A percentile compares a stretch with the other conserved stretches of the same genome.
Conservation (phyloP, 2,797 vertebrate genomes). For the Phalloptychus januarius region DNA sequence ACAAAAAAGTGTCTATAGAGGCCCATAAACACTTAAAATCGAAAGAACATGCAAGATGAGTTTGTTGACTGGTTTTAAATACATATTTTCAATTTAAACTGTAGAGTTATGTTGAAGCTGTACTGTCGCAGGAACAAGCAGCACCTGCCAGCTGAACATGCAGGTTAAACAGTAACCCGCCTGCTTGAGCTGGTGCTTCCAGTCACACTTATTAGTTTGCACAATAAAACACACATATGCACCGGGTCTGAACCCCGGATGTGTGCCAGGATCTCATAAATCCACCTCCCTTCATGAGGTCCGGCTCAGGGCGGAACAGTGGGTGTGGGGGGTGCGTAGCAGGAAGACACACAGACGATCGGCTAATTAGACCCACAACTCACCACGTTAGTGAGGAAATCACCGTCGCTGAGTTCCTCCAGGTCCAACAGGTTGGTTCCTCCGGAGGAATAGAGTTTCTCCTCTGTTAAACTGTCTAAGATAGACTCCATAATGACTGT, state of each 20-base stretch:
- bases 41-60: too few species aligned
- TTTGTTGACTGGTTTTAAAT: not conserved
- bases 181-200: conserved; percentile 15
- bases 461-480: conserved; percentile 87
- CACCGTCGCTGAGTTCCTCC: conserved; percentile 92
- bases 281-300: conserved; percentile 67
- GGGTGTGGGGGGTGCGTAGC: conserved; percentile 31
- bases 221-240: conserved; percentile 25
- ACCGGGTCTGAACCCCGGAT: conserved; percentile 60
- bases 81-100: conserved; percentile 10
- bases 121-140: conserved; percentile 43
- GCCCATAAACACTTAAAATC: not conserved
- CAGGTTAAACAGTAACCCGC: conserved; percentile 45
- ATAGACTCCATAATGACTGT: conserved; percentile 86
- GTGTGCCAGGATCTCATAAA: conserved; percentile 63
- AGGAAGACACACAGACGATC: not conserved
- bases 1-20: not conserved
- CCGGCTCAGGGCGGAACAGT: conserved; percentile 72
- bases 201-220: conserved; percentile 24
- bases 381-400: conserved; percentile 95
- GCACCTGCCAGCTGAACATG: conserved; percentile 51
- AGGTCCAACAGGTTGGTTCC: conserved; percentile 80
- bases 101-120: conserved; percentile 31
- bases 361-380: conserved; percentile 20
- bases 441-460: conserved; percentile 86